Evolutionary conservation across 1,140 invertebrate species (phyloP).

Genomic region (Agraylea sexmaculata): DNA sequence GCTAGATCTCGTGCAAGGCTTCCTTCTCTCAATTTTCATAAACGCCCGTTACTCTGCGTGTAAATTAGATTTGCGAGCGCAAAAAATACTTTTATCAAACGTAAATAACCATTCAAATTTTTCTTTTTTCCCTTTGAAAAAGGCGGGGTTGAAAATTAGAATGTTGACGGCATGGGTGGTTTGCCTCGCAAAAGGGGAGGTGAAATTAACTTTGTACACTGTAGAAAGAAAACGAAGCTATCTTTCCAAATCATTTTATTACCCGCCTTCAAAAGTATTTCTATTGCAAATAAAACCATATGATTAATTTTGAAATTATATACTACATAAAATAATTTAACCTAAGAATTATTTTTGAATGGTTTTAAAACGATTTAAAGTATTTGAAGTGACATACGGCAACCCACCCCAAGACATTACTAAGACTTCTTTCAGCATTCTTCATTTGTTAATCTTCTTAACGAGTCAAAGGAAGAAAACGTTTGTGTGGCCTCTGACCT

Average conservation of each 20-base stretch:
- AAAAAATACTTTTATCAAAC: conserved; percentile 23
- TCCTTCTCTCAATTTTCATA: conserved; percentile 21
- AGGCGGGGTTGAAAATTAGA: conserved; percentile 19
- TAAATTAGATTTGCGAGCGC: conserved; percentile 22
- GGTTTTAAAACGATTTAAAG: no score
- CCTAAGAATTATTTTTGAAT: conserved; percentile 2
- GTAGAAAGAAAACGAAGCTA: no score
- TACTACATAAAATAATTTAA: not conserved
- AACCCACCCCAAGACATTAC: conserved; percentile 10
- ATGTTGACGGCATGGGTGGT: conserved; percentile 7
- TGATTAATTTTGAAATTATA: not conserved
- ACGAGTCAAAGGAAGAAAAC: conserved; percentile 18
- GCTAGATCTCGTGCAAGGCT: conserved; percentile 14
- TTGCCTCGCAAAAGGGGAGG: conserved; percentile 8
- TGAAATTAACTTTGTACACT: conserved; percentile 18
- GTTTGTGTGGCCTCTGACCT: conserved; percentile 21
- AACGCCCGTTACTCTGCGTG: conserved; percentile 20
- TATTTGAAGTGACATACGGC: conserved; percentile 8
- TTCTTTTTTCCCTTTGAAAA: conserved; percentile 19
- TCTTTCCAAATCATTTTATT: no score
- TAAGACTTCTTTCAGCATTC: conserved; percentile 18
- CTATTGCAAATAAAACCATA: not conserved
- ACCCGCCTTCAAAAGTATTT: no score
- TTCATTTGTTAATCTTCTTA: conserved; percentile 21
- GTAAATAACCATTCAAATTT: conserved; percentile 23